These are phyloP conservation scores for Sylvia borin DNA, from an alignment of 2,797 vertebrate genomes.

Conservation along the genomic window DNA sequence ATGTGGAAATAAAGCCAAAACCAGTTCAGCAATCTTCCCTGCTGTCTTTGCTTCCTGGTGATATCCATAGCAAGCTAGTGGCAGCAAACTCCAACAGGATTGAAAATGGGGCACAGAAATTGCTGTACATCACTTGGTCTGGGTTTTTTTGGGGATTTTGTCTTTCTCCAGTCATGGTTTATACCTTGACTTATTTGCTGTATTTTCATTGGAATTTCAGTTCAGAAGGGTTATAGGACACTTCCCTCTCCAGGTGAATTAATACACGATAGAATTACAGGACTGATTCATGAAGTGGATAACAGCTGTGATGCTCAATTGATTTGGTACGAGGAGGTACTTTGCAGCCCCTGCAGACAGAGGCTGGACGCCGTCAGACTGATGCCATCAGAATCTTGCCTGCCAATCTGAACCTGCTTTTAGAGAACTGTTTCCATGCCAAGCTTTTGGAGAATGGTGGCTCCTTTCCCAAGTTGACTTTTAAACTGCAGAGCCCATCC, in stretches of 20 bases:
- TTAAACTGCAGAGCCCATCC: neutral
- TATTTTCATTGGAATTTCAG: neutral
- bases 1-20: neutral
- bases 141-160: neutral
- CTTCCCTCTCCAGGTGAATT: neutral
- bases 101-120: neutral
- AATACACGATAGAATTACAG: neutral
- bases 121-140: neutral
- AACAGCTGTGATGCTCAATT: neutral
- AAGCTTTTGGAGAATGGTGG: fast-evolving
- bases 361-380: neutral
- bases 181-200: neutral
- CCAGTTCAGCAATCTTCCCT: too few species aligned
- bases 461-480: neutral
- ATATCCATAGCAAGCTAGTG: fast-evolving
- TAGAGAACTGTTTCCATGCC: neutral
- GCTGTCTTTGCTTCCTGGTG: fast-evolving
- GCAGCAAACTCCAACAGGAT: neutral
- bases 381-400: neutral
- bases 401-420: neutral
- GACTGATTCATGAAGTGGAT: neutral
- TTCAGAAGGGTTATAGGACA: neutral
- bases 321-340: neutral
- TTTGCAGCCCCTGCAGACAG: neutral
- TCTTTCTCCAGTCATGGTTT: neutral